A percentile compares a stretch with the other conserved stretches of the same genome.
These are phyloP conservation scores for Allacma fusca DNA, from an alignment of 2,888 invertebrate species.

Conservation along the genomic window DNA sequence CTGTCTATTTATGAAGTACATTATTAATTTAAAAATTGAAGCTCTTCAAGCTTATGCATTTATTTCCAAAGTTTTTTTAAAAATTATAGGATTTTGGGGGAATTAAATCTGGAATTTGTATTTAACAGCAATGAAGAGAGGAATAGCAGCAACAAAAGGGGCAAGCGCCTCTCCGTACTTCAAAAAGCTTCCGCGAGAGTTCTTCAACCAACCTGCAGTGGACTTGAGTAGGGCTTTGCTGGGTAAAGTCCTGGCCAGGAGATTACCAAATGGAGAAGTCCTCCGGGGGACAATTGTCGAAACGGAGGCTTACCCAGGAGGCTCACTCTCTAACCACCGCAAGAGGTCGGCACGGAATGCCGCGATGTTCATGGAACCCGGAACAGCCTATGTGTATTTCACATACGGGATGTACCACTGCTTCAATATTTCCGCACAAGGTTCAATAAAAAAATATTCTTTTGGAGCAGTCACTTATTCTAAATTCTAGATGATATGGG, in stretches of 20 bases:
- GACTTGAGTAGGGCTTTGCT: conserved; percentile 70
- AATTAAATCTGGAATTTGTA: no score
- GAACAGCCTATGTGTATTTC: conserved; percentile 76
- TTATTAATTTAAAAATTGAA: no score
- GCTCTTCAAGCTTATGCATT: no score
- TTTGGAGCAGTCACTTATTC: no score
- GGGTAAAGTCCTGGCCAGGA: conserved; percentile 72
- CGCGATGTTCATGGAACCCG: conserved; percentile 77
- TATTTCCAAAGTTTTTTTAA: no score
- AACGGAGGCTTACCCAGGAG: conserved; percentile 76
- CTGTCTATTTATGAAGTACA: no score
- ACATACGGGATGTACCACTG: conserved; percentile 80
- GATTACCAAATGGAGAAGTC: conserved; percentile 67
- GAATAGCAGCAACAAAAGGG: no score
- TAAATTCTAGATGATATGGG: not conserved
- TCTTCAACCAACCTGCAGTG: conserved; percentile 66
- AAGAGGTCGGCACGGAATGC: conserved; percentile 71
- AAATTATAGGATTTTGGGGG: no score
- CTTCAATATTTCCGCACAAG: conserved; percentile 75
- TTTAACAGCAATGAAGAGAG: not conserved
- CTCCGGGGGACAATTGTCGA: conserved; percentile 75
- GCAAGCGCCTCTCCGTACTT: not conserved
- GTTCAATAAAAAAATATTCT: conserved; percentile 65
- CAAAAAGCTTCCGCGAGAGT: conserved; percentile 58
- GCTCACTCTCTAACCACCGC: no score